A percentile compares a stretch with the other conserved stretches of the same genome.
These are phyloP conservation scores for Metopolophium dirhodum DNA, from an alignment of 1,140 invertebrate species.

Conservation along the genomic window DNA sequence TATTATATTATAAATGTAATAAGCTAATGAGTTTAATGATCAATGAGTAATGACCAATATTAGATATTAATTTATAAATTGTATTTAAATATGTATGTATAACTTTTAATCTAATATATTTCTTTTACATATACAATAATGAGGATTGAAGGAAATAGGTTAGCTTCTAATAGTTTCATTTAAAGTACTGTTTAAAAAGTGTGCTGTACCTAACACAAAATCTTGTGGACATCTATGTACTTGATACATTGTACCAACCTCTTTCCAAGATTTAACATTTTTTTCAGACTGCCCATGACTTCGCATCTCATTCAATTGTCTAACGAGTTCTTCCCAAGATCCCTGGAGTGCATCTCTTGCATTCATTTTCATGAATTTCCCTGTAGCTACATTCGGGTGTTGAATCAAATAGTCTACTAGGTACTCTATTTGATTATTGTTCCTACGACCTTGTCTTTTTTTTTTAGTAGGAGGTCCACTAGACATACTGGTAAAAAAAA, in stretches of 20 bases:
- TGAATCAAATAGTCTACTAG: neutral
- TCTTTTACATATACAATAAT: no score
- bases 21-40: no score
- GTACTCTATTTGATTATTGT: neutral
- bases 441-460: neutral
- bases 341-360: neutral
- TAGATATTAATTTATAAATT: no score
- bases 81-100: no score
- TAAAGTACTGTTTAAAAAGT: no score
- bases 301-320: neutral
- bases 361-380: neutral
- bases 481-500: neutral
- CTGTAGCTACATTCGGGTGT: neutral
- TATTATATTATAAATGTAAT: no score
- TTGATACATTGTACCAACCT: neutral
- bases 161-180: no score
- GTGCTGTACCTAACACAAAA: no score
- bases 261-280: neutral
- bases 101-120: no score
- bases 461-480: neutral
- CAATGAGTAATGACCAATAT: no score
- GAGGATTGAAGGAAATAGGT: no score
- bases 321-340: neutral
- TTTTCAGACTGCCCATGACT: neutral
- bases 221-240: no score